These are phyloP conservation scores for Nesogale talazaci DNA, from an alignment of 2,113 vertebrate species.

Conservation along the genomic window DNA sequence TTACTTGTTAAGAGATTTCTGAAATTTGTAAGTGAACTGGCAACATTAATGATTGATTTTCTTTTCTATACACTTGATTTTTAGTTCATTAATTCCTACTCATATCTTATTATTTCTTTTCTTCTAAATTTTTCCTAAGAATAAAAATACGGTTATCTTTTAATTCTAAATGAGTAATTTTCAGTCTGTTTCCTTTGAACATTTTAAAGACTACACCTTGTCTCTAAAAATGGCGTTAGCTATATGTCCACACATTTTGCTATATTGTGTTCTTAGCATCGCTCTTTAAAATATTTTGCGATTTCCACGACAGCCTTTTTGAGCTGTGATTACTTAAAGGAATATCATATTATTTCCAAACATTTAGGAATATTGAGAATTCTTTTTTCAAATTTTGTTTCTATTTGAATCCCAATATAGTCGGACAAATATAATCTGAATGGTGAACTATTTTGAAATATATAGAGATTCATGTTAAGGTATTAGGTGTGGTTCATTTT, in stretches of 20 bases:
- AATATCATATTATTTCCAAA: conserved; percentile 33
- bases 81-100: conserved; percentile 5
- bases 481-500: not conserved
- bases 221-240: not conserved
- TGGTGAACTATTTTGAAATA: conserved; percentile 5
- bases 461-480: conserved; percentile 10
- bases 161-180: not conserved
- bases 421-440: not conserved
- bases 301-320: conserved; percentile 10
- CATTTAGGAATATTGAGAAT: not conserved
- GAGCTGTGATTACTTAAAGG: not conserved
- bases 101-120: not conserved
- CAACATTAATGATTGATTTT: not conserved
- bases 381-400: not conserved
- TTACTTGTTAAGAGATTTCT: conserved; percentile 28
- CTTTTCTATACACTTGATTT: not conserved
- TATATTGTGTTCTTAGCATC: conserved; percentile 4
- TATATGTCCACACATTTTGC: not conserved
- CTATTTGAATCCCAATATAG: not conserved
- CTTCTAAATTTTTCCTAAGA: conserved; percentile 15
- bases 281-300: not conserved
- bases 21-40: conserved; percentile 8
- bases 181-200: not conserved
- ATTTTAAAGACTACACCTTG: not conserved
- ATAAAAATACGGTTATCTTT: not conserved